Percentiles rank a stretch among this genome's conserved stretches.
phyloP scores from a whole-genome alignment of 2,888 invertebrate species.

The Tachina lurida region DNA sequence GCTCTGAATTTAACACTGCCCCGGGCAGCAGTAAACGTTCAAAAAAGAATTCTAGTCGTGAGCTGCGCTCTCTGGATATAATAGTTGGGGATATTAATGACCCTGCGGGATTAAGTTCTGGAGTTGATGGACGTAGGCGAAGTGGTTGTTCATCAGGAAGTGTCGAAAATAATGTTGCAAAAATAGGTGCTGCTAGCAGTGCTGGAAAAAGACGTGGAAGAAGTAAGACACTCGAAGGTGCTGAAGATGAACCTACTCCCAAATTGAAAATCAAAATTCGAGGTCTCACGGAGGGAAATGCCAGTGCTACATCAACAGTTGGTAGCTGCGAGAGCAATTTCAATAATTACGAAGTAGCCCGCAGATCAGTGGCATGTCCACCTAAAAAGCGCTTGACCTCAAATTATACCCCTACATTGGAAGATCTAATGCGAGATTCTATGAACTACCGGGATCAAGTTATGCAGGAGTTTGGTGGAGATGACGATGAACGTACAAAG shows the following conservation, averaged over 20 bases:
- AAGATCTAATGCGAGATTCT: slow-evolving; percentile 91
- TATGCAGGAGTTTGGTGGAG: slow-evolving; percentile 92
- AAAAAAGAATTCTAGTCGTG: slow-evolving; percentile 84
- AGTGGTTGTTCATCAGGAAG: slow-evolving; percentile 83
- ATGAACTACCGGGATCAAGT: slow-evolving; percentile 94
- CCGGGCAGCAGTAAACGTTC: slow-evolving; percentile 83
- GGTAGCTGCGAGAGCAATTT: slow-evolving; percentile 75
- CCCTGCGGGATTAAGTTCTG: slow-evolving; percentile 63
- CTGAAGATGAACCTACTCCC: slow-evolving; percentile 82
- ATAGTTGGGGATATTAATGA: slow-evolving; percentile 84
- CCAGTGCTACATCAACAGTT: slow-evolving; percentile 70
- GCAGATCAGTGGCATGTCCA: slow-evolving; percentile 86
- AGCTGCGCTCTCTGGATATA: slow-evolving; percentile 86
- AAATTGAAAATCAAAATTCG: slow-evolving; percentile 92
- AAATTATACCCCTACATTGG: slow-evolving; percentile 87
- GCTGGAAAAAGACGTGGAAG: slow-evolving; percentile 81
- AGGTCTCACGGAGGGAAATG: slow-evolving; percentile 74
- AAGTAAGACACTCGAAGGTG: slow-evolving; percentile 81
- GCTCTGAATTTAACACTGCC: slow-evolving; percentile 83
- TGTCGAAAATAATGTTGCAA: slow-evolving; percentile 76
- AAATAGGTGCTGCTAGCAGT: slow-evolving; percentile 79
- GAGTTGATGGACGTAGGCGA: slow-evolving; percentile 83
- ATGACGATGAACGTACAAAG: slow-evolving; percentile 82
- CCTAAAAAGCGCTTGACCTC: slow-evolving; percentile 90
- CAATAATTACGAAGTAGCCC: slow-evolving; percentile 81